Evolutionary conservation across 92 coral and sea anemone genomes (phyloP), one percentile per base, ranked within the genome.

Genomic region (Epizoanthus scotinus): DNA sequence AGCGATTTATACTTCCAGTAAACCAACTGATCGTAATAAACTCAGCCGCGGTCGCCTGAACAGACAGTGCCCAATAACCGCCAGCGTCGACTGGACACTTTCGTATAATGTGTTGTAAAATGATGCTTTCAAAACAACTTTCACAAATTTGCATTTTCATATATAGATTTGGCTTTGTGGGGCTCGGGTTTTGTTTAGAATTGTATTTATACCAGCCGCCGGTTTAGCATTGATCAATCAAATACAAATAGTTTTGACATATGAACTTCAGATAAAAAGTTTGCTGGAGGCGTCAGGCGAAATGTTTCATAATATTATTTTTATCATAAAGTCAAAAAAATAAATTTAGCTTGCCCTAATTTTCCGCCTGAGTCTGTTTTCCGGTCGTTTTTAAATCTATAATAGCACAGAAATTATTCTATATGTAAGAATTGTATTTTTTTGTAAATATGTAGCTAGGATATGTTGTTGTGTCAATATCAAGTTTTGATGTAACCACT

Each of bases 81-180:
- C 15, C 52, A 0, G 52, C 52, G 52, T 47, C 17, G 14, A 47
- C 52, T 47, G 52, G 15, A 0, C 14, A 47, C 65, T 34, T 75
- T 75, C 40, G 59, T 75, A 56, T 58, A 53, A 19, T 58, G n/a
- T 75, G 40, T 40, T 31, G 26, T 34, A 60, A 75, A 75, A 60
- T 49, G 49, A 40, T 29, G 67, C 54, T 47, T 62, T 27, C 42
- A 38, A 21, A 75, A 75, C 24, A 75, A 38, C 69, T 58, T 42
- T 17, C 18, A 47, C 52, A 75, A 60, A 75, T 75, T 75, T 58
- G 68, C 81, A 75, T 75, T 75, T 40, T 59, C 61, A 22, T 25
- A 18, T 29, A 15, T 55, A 55, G 79, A 73, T 29, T 31, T 54
- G 26, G 52, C 25, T 15, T n/a, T 55, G 64, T 55, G 49, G 34